phyloP scores from a whole-genome alignment of 2,888 invertebrate genomes.

The Lissocephala sabroskyi region DNA sequence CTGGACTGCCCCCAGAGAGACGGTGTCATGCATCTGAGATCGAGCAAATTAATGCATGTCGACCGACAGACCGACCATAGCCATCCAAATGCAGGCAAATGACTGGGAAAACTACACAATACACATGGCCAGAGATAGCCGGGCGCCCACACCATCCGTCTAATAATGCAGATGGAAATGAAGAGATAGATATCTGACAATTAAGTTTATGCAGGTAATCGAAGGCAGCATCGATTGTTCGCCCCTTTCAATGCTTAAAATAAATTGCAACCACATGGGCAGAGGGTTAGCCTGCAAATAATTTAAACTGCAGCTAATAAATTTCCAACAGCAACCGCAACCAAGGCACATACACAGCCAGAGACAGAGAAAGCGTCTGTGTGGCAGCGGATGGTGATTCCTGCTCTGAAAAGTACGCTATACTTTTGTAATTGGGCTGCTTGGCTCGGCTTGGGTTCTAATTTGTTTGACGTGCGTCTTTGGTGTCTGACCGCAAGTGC shows the following conservation, averaged over 20 bases:
- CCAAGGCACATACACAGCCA: conserved; percentile 4
- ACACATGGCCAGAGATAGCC: conserved; percentile 9
- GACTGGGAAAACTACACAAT: conserved; percentile 6
- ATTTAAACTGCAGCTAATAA: conserved; percentile 59
- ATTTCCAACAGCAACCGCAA: conserved; percentile 43
- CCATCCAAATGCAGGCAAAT: conserved; percentile 16
- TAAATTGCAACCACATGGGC: conserved; percentile 24
- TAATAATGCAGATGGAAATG: background rate
- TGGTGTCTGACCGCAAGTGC: conserved; percentile 39
- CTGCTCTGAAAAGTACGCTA: conserved; percentile 41
- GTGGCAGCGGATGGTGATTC: background rate
- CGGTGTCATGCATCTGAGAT: background rate
- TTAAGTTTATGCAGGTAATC: conserved; percentile 19
- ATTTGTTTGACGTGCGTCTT: conserved; percentile 25
- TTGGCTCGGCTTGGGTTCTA: conserved; percentile 12
- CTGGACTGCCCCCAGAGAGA: background rate
- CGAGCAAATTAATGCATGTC: background rate
- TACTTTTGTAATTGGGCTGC: background rate
- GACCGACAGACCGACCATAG: background rate
- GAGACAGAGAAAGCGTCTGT: conserved; percentile 2
- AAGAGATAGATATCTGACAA: conserved; percentile 10
- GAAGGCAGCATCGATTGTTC: background rate
- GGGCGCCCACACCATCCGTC: too few species aligned
- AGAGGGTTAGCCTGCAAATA: conserved; percentile 25
- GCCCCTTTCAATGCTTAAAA: conserved; percentile 1